phyloP scores from a whole-genome alignment of 2,113 vertebrate genomes.

The Phaethon lepturus region DNA sequence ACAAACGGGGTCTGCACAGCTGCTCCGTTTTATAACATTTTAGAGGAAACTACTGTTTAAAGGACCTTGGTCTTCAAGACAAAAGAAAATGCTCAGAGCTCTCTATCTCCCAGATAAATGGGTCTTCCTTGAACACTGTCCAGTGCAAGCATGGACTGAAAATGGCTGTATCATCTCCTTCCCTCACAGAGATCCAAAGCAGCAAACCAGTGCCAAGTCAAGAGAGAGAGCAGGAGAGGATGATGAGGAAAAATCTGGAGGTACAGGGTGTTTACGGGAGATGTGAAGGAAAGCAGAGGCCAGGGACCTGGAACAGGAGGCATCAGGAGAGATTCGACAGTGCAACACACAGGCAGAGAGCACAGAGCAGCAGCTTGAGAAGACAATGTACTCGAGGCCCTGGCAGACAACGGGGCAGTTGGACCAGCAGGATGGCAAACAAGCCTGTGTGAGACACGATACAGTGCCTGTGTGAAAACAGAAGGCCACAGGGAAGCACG shows the following conservation, averaged over 20 bases:
- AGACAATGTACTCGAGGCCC: not conserved
- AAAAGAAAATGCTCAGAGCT: not conserved
- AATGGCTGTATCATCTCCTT: not conserved
- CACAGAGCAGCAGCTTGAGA: not conserved
- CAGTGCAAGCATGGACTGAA: not conserved
- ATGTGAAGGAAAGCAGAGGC: not conserved
- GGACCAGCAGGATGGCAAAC: not conserved
- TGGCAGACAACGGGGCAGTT: not conserved
- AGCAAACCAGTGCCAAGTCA: not conserved
- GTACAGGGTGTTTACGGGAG: not conserved
- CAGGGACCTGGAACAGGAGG: not conserved
- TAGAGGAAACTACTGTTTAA: not conserved
- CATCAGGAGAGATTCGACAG: not conserved
- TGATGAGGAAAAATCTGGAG: not conserved
- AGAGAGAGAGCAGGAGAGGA: not conserved
- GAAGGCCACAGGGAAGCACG: not conserved
- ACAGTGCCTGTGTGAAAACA: not conserved
- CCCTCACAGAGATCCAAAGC: not conserved
- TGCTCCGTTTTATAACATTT: not conserved
- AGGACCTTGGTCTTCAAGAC: not conserved
- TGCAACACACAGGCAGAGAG: not conserved
- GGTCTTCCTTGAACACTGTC: not conserved
- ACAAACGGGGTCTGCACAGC: not conserved
- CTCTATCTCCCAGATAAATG: not conserved
- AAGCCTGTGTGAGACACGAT: not conserved